These are phyloP conservation scores for Oscheius sp. DNA, from an alignment of 1,140 invertebrate genomes.

Conservation along the genomic window DNA sequence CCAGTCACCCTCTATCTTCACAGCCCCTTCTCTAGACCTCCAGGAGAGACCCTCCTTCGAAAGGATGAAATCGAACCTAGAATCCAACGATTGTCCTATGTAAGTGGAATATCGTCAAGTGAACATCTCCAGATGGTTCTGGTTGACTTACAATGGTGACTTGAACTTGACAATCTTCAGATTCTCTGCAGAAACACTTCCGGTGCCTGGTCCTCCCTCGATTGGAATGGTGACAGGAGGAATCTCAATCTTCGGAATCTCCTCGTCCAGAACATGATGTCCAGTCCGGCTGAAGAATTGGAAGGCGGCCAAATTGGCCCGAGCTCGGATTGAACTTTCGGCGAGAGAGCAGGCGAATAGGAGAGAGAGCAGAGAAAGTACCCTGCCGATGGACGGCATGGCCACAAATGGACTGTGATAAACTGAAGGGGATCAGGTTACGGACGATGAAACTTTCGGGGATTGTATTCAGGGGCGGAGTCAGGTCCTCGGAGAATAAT, in stretches of 20 bases:
- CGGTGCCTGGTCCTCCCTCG: conserved; percentile 47
- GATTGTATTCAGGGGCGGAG: too few species aligned
- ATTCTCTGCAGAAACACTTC: conserved; percentile 42
- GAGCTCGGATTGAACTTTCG: neutral
- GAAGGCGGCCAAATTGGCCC: conserved; percentile 7
- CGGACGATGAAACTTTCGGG: too few species aligned
- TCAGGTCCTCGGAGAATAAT: too few species aligned
- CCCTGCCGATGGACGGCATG: too few species aligned
- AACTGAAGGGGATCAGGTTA: too few species aligned
- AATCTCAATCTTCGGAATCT: conserved; percentile 51
- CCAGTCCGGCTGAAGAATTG: conserved; percentile 31
- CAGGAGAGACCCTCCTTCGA: conserved; percentile 47
- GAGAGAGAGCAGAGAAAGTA: neutral
- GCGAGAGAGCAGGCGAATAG: neutral
- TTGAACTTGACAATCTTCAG: conserved; percentile 50
- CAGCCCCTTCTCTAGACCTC: conserved; percentile 45
- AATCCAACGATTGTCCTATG: conserved; percentile 7
- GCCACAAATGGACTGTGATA: too few species aligned
- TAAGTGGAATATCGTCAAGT: neutral
- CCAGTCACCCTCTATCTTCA: conserved; percentile 54
- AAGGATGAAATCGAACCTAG: conserved; percentile 49
- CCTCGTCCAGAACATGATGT: conserved; percentile 43
- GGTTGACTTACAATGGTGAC: conserved; percentile 40
- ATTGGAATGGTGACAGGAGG: conserved; percentile 51
- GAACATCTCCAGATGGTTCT: neutral